Conservation (phyloP, 2,113 vertebrate species). For the Bolborhynchus lineola region DNA sequence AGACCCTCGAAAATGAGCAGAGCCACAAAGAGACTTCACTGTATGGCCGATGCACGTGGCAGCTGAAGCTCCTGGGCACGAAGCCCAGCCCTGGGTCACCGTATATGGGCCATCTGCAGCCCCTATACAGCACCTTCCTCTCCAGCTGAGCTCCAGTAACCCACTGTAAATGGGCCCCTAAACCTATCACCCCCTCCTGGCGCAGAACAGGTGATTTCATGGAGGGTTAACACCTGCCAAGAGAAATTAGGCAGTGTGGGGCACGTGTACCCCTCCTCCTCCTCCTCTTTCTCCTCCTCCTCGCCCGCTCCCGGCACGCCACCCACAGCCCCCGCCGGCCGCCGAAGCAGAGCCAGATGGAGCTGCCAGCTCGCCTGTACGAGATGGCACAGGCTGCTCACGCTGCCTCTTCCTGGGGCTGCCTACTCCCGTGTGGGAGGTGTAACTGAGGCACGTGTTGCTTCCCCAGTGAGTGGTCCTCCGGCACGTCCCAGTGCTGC, state of each 20-base stretch:
- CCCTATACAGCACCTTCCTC: not conserved
- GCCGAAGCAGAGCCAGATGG: not conserved
- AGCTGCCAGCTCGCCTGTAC: not conserved
- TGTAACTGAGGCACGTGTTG: not conserved
- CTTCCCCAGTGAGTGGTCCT: not conserved
- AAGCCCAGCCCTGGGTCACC: not conserved
- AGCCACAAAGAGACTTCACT: not conserved
- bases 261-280: not conserved
- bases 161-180: accelerated
- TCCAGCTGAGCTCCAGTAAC: not conserved
- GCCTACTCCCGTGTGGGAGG: constrained; percentile 1
- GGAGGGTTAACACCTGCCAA: not conserved
- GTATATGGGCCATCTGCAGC: accelerated
- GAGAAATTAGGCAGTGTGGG: not conserved
- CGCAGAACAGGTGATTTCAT: not conserved
- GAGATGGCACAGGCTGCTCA: not conserved
- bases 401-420: constrained; percentile 2
- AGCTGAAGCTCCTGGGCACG: not conserved
- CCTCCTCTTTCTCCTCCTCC: not conserved
- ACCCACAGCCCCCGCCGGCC: not conserved
- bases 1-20: not conserved
- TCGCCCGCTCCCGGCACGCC: not conserved
- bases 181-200: not conserved
- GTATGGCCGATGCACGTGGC: accelerated
- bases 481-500: not conserved